Evolutionary conservation across 2,888 invertebrate species (phyloP).

Genomic region (Minunthozetes semirufus): DNA sequence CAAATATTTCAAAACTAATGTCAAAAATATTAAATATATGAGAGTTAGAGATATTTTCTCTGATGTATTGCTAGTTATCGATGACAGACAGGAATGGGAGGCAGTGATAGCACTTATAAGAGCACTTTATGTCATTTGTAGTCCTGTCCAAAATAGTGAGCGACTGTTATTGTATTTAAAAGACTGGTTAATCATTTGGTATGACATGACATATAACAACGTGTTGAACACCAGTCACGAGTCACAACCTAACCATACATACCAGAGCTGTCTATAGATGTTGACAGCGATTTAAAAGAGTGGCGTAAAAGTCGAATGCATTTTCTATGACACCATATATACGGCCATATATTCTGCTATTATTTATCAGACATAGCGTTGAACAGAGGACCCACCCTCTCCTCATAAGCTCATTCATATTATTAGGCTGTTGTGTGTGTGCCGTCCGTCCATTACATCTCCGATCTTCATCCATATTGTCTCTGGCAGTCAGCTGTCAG

Average conservation of each 20-base stretch:
- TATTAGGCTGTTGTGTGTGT: background rate
- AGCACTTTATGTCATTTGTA: background rate
- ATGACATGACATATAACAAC: slow-evolving; percentile 27
- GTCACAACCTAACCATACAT: background rate
- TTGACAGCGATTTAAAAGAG: slow-evolving; percentile 26
- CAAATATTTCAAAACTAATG: too few relatives aligned
- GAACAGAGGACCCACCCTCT: slow-evolving; percentile 14
- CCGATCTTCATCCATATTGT: slow-evolving; percentile 18
- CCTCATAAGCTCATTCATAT: slow-evolving; percentile 13
- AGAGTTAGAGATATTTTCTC: too few relatives aligned
- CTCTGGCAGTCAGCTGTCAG: slow-evolving; percentile 24
- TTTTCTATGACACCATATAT: slow-evolving; percentile 15
- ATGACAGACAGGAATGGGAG: slow-evolving; percentile 1
- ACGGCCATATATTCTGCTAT: background rate
- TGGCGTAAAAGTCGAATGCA: slow-evolving; percentile 20
- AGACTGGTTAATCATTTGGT: slow-evolving; percentile 14
- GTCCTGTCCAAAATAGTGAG: background rate
- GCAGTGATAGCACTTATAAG: background rate
- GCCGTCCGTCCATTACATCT: background rate
- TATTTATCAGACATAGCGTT: slow-evolving; percentile 14
- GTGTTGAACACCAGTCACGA: background rate
- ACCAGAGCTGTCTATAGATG: background rate
- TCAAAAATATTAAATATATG: too few relatives aligned
- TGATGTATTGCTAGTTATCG: background rate
- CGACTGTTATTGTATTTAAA: background rate